These are phyloP conservation scores for Halichondria panicea DNA, from an alignment of 37 sponge, comb jelly and placozoan species.

Conservation along the genomic window DNA sequence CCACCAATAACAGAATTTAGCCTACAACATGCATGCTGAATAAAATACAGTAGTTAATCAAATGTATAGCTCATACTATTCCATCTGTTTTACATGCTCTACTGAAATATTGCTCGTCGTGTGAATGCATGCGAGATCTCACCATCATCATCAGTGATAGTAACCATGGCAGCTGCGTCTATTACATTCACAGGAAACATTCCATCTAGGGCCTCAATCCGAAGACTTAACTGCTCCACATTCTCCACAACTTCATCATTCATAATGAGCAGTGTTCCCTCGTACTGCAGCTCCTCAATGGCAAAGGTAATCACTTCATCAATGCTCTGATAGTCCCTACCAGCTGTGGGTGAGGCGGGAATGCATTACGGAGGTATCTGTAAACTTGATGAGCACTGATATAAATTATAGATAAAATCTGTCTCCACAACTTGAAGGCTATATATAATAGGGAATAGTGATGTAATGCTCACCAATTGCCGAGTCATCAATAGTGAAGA, in stretches of 20 bases:
- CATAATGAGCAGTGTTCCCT: neutral
- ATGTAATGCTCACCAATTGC: slow-evolving; percentile 8
- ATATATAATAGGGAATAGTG: neutral
- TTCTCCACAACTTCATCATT: slow-evolving; percentile 15
- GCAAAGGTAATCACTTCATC: slow-evolving; percentile 1
- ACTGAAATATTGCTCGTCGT: neutral
- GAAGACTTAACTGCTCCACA: slow-evolving; percentile 7
- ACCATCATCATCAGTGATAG: slow-evolving; percentile 38
- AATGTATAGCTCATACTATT: neutral
- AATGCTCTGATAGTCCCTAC: neutral
- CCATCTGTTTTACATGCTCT: neutral
- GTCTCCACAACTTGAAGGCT: too few relatives aligned
- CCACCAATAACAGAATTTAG: too few relatives aligned
- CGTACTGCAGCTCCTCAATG: slow-evolving; percentile 3
- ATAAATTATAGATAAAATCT: neutral
- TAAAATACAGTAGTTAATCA: neutral
- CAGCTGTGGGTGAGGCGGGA: neutral
- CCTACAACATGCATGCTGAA: neutral
- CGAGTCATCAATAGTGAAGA: slow-evolving; percentile 14
- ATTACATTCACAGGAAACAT: slow-evolving; percentile 22
- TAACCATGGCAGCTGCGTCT: neutral
- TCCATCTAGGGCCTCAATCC: slow-evolving; percentile 9
- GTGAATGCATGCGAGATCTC: neutral
- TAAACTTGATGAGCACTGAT: neutral
- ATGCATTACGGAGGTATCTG: too few relatives aligned